phyloP scores from a whole-genome alignment of 23 tunicate species.

The Halocynthia aurantium region DNA sequence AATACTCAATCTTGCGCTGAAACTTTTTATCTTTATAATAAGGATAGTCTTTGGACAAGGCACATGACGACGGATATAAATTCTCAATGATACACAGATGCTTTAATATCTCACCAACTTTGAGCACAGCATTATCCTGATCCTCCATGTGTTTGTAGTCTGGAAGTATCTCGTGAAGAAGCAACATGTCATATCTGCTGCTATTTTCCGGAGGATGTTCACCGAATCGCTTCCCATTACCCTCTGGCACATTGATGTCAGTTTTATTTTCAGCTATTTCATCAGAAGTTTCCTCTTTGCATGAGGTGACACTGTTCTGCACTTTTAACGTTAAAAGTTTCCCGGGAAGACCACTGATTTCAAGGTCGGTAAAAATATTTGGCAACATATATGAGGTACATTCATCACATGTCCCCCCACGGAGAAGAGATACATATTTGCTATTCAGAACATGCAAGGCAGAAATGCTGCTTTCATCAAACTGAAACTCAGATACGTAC shows the following conservation, averaged over 20 bases:
- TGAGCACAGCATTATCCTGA: not conserved
- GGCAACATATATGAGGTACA: not conserved
- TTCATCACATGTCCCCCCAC: not conserved
- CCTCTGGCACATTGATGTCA: too few relatives aligned
- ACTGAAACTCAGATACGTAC: conserved; percentile 2
- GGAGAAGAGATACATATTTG: not conserved
- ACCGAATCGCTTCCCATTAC: too few relatives aligned
- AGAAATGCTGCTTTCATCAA: conserved; percentile 1
- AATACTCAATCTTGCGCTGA: conserved; percentile 23
- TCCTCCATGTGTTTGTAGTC: not conserved
- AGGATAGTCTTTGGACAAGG: conserved; percentile 3
- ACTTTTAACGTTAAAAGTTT: too few relatives aligned
- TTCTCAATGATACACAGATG: conserved; percentile 14
- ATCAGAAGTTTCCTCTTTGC: too few relatives aligned
- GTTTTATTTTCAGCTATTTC: too few relatives aligned
- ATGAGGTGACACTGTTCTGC: too few relatives aligned
- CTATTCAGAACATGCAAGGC: not conserved
- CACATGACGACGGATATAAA: conserved; percentile 14
- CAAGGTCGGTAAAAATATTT: too few relatives aligned
- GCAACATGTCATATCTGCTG: too few relatives aligned
- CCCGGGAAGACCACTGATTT: too few relatives aligned
- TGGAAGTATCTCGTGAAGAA: not conserved
- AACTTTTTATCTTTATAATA: conserved; percentile 1
- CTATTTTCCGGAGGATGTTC: too few relatives aligned
- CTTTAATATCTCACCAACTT: conserved; percentile 12